These are phyloP conservation scores for Eupithecia pulchellata DNA, from an alignment of 2,888 invertebrate genomes.

Conservation along the genomic window DNA sequence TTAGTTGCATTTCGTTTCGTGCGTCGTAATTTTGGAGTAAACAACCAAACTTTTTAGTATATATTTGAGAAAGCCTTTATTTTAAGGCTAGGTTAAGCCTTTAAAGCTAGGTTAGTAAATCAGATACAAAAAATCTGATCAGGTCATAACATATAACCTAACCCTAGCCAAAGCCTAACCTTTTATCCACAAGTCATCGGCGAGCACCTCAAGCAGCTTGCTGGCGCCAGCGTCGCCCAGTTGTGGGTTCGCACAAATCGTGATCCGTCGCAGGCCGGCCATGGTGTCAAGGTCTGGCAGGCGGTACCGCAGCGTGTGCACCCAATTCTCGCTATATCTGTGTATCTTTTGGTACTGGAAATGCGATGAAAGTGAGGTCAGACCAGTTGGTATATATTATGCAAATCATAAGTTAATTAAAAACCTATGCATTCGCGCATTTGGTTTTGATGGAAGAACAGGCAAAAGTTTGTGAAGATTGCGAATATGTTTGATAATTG, in stretches of 20 bases:
- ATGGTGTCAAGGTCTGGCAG: conserved; percentile 90
- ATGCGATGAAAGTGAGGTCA: neutral
- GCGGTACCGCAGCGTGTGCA: conserved; percentile 91
- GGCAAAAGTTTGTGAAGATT: neutral
- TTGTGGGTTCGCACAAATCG: conserved; percentile 88
- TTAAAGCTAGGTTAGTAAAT: too few species aligned
- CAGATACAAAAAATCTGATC: too few species aligned
- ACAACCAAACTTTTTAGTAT: too few species aligned
- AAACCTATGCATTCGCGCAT: neutral
- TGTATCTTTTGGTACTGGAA: conserved; percentile 88
- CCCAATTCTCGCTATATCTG: conserved; percentile 93
- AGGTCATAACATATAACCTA: too few species aligned
- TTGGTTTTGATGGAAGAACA: too few species aligned
- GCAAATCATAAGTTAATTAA: neutral
- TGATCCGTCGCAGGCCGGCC: conserved; percentile 89
- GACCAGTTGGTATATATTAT: neutral
- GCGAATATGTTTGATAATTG: neutral
- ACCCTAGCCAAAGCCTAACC: conserved; percentile 62
- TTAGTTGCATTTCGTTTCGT: too few species aligned
- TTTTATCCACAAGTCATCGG: conserved; percentile 93
- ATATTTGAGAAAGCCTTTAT: neutral
- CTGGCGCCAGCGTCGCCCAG: conserved; percentile 88
- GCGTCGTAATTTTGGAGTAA: too few species aligned
- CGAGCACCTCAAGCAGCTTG: conserved; percentile 87
- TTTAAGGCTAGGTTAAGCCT: too few species aligned